A percentile compares a stretch with the other conserved stretches of the same genome.
phyloP scores from a whole-genome alignment of 2,888 invertebrate genomes.

The Linnaemya tessellans region DNA sequence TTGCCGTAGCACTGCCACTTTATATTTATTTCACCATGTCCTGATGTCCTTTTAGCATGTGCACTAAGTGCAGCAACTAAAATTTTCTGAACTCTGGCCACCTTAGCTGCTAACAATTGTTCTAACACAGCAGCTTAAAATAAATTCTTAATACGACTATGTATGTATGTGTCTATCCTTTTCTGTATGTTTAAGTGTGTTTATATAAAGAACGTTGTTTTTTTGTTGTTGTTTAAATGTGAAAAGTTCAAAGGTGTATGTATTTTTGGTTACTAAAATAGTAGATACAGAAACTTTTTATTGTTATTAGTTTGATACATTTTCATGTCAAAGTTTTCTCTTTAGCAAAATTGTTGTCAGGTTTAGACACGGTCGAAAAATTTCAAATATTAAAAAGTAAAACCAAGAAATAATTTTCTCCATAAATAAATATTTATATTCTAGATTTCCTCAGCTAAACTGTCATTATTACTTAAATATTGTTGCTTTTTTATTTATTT shows the following conservation, averaged over 20 bases:
- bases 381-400: not conserved
- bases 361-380: not conserved
- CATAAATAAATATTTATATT: conserved; percentile 20
- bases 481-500: conserved; percentile 2
- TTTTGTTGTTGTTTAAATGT: conserved; percentile 23
- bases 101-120: not conserved
- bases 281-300: conserved; percentile 43
- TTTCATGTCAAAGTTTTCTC: conserved; percentile 9
- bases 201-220: too few relatives aligned
- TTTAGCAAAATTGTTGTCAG: conserved; percentile 9
- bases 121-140: not conserved
- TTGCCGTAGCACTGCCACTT: too few relatives aligned
- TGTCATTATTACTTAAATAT: not conserved
- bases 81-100: not conserved
- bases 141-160: conserved; percentile 11
- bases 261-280: not conserved
- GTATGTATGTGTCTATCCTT: not conserved
- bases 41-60: too few relatives aligned
- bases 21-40: too few relatives aligned
- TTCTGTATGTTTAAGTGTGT: not conserved
- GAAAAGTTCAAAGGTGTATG: conserved; percentile 57
- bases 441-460: not conserved
- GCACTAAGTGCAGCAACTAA: too few relatives aligned
- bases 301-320: conserved; percentile 3
- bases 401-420: conserved; percentile 15